A percentile compares a stretch with the other conserved stretches of the same genome.
These are phyloP conservation scores for Drosophila aldrichi DNA, from an alignment of 2,888 invertebrate genomes.

Conservation along the genomic window DNA sequence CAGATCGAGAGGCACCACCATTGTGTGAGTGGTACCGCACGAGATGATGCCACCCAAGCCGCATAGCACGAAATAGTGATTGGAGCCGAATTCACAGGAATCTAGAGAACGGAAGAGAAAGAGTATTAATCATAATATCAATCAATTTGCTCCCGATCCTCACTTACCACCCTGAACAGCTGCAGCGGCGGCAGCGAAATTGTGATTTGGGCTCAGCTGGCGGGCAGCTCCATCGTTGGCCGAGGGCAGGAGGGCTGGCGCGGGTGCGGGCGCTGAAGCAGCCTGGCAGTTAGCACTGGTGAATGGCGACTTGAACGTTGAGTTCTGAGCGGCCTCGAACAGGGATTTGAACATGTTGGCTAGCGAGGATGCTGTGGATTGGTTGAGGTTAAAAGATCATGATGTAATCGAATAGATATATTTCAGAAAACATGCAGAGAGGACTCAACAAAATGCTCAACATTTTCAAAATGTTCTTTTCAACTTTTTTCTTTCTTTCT, in stretches of 20 bases:
- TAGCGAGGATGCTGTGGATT: slow-evolving; percentile 31
- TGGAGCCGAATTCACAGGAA: slow-evolving; percentile 96
- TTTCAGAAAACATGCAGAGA: no score
- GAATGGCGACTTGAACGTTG: slow-evolving; percentile 88
- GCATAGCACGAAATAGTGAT: slow-evolving; percentile 95
- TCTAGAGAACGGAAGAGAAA: slow-evolving; percentile 77
- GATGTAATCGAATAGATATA: slow-evolving; percentile 57
- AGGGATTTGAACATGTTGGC: slow-evolving; percentile 87
- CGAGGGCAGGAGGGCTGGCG: slow-evolving; percentile 35
- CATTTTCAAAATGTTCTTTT: not conserved
- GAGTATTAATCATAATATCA: not conserved
- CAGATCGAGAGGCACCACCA: slow-evolving; percentile 96
- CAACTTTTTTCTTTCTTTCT: not conserved
- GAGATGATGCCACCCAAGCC: slow-evolving; percentile 93
- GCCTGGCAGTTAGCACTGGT: slow-evolving; percentile 87
- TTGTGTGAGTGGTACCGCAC: slow-evolving; percentile 87
- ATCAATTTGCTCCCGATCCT: not conserved
- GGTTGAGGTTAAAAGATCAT: slow-evolving; percentile 58
- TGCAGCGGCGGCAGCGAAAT: slow-evolving; percentile 82
- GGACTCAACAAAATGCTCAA: not conserved
- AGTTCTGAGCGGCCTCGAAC: slow-evolving; percentile 88
- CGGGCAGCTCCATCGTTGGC: slow-evolving; percentile 54
- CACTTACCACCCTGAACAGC: slow-evolving; percentile 80
- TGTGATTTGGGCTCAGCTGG: slow-evolving; percentile 76
- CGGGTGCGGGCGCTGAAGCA: slow-evolving; percentile 53